These are phyloP conservation scores for Sarcophaga peregrina DNA, from an alignment of 1,140 invertebrate genomes.

Conservation along the genomic window DNA sequence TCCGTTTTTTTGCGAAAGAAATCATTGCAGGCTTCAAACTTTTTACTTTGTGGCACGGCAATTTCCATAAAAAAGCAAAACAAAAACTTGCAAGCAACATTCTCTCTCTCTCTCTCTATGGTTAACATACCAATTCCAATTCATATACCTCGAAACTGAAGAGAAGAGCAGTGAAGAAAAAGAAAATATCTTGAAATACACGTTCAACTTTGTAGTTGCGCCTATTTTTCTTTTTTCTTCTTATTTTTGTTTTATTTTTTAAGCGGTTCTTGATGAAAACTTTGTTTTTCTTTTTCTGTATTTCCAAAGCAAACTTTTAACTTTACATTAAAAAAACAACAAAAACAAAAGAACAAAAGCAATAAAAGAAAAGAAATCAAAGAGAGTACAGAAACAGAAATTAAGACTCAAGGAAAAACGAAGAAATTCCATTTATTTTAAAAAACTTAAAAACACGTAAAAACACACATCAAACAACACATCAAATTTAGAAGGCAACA, in stretches of 20 bases:
- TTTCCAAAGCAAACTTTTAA: not conserved
- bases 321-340: not conserved
- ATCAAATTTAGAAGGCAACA: not conserved
- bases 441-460: not conserved
- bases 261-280: conserved; percentile 12
- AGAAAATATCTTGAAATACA: not conserved
- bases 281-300: not conserved
- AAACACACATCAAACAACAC: not conserved
- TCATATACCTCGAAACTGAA: not conserved
- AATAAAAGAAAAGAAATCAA: too few relatives aligned
- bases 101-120: not conserved
- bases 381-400: not conserved
- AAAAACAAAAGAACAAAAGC: not conserved
- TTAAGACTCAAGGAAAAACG: not conserved
- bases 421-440: conserved; percentile 2
- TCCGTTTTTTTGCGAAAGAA: not conserved
- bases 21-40: not conserved
- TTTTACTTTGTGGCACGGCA: not conserved
- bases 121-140: not conserved
- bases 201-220: not conserved
- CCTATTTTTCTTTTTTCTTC: not conserved
- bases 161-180: not conserved
- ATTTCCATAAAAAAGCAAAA: not conserved
- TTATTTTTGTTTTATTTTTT: not conserved
- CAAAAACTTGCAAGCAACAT: not conserved